phyloP scores from a whole-genome alignment of 2,797 vertebrate genomes.

The Simalia tracyae region DNA sequence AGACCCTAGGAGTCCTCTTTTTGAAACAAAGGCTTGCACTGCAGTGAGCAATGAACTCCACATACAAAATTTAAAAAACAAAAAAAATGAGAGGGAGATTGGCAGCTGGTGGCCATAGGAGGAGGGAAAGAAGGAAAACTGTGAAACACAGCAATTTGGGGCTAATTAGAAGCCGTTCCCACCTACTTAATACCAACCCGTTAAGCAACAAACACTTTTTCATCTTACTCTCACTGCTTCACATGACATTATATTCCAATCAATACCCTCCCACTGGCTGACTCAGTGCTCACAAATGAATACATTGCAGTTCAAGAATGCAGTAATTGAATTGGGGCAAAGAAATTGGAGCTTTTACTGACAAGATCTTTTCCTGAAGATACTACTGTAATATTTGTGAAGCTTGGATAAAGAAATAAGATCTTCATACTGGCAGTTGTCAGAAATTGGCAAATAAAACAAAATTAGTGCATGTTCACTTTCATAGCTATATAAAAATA shows the following conservation, averaged over 20 bases:
- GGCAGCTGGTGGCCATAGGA: slow-evolving; percentile 81
- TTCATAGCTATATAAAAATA: slow-evolving; percentile 32
- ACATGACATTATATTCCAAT: slow-evolving; percentile 88
- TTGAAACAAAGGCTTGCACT: slow-evolving; percentile 82
- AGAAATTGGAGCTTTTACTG: slow-evolving; percentile 61
- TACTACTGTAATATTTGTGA: slow-evolving; percentile 64
- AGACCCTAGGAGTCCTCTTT: slow-evolving; percentile 90
- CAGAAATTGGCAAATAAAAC: slow-evolving; percentile 58
- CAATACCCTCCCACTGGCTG: slow-evolving; percentile 87
- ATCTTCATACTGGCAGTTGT: slow-evolving; percentile 73
- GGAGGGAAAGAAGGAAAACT: slow-evolving; percentile 79
- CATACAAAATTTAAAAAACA: slow-evolving; percentile 52
- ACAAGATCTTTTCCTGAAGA: slow-evolving; percentile 68
- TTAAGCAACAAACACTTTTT: slow-evolving; percentile 88
- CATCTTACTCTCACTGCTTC: slow-evolving; percentile 82
- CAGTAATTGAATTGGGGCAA: slow-evolving; percentile 86
- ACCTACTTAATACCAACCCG: slow-evolving; percentile 93
- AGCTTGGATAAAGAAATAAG: slow-evolving; percentile 74
- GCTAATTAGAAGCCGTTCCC: slow-evolving; percentile 92
- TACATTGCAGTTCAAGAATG: slow-evolving; percentile 84
- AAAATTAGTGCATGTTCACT: slow-evolving; percentile 36
- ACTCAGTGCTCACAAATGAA: slow-evolving; percentile 83
- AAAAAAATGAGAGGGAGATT: slow-evolving; percentile 76
- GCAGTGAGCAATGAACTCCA: slow-evolving; percentile 82
- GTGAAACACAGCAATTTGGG: slow-evolving; percentile 82